Evolutionary conservation across 2,113 vertebrate species (phyloP).

Genomic region (Urocynchramus pylzowi): DNA sequence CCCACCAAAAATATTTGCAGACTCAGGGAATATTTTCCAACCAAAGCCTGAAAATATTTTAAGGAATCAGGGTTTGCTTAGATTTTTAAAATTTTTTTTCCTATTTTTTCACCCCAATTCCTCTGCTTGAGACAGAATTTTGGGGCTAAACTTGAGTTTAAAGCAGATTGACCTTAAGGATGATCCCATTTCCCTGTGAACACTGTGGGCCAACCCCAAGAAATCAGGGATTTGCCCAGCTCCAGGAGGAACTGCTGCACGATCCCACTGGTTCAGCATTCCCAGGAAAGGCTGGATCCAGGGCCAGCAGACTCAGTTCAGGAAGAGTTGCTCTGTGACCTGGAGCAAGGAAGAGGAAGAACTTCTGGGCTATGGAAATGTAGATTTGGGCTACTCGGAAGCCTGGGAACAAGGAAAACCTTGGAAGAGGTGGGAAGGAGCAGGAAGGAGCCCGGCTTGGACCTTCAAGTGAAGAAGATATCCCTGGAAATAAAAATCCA

Average conservation of each 20-base stretch:
- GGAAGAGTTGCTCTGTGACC: background rate
- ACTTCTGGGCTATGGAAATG: background rate
- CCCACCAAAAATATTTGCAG: constrained; percentile 30
- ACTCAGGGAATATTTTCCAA: constrained; percentile 38
- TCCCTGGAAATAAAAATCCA: background rate
- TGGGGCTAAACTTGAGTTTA: background rate
- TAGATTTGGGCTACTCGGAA: background rate
- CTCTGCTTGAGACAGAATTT: background rate
- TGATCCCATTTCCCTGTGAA: background rate
- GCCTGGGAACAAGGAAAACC: background rate
- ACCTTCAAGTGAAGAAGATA: background rate
- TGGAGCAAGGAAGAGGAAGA: background rate
- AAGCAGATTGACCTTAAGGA: background rate
- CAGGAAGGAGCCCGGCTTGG: background rate
- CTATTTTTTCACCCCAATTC: background rate
- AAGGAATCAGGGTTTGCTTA: background rate
- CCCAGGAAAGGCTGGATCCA: background rate
- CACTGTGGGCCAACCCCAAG: background rate
- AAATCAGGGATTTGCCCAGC: background rate
- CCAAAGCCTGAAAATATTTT: constrained; percentile 1
- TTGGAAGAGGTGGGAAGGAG: background rate
- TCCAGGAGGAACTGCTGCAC: background rate
- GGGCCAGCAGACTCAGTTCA: background rate
- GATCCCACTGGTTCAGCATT: background rate
- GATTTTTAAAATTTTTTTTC: background rate